These are phyloP conservation scores for Xyrichtys novacula DNA, from an alignment of 2,797 vertebrate species.

Conservation along the genomic window DNA sequence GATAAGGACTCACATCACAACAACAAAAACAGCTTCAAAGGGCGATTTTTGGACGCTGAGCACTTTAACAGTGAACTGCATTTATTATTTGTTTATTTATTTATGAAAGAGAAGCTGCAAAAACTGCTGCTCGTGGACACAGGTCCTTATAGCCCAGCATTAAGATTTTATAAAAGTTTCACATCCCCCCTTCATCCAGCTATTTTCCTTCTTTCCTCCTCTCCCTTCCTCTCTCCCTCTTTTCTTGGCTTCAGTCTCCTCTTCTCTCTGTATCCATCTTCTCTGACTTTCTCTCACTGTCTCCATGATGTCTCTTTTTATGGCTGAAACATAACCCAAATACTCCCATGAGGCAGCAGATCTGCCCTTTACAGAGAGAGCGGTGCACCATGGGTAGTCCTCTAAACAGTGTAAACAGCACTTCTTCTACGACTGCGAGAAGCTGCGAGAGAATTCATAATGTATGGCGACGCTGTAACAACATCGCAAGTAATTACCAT, in stretches of 20 bases:
- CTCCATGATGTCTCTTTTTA: slow-evolving; percentile 33
- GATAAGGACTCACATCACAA: too few relatives aligned
- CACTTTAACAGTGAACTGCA: too few relatives aligned
- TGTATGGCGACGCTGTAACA: slow-evolving; percentile 47
- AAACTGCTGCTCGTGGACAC: too few relatives aligned
- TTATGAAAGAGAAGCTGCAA: too few relatives aligned
- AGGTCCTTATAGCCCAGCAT: too few relatives aligned
- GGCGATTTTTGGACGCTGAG: too few relatives aligned
- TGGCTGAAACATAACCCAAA: slow-evolving; percentile 36
- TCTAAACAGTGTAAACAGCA: slow-evolving; percentile 50
- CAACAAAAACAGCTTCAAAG: too few relatives aligned
- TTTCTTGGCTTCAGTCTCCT: background rate
- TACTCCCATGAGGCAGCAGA: slow-evolving; percentile 39
- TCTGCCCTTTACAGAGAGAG: slow-evolving; percentile 57
- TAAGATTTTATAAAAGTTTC: too few relatives aligned
- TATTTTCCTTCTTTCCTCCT: background rate
- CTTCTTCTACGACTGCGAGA: slow-evolving; percentile 20
- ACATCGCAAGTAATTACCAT: slow-evolving; percentile 60
- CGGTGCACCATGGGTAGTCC: slow-evolving; percentile 41
- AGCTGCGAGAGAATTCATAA: slow-evolving; percentile 25
- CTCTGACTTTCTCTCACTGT: slow-evolving; percentile 6
- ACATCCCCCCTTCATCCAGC: too few relatives aligned
- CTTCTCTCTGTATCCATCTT: background rate
- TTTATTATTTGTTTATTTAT: too few relatives aligned
- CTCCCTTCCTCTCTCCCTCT: background rate